Conservation (phyloP, 2,797 vertebrate species). For the Anguilla megastoma region DNA sequence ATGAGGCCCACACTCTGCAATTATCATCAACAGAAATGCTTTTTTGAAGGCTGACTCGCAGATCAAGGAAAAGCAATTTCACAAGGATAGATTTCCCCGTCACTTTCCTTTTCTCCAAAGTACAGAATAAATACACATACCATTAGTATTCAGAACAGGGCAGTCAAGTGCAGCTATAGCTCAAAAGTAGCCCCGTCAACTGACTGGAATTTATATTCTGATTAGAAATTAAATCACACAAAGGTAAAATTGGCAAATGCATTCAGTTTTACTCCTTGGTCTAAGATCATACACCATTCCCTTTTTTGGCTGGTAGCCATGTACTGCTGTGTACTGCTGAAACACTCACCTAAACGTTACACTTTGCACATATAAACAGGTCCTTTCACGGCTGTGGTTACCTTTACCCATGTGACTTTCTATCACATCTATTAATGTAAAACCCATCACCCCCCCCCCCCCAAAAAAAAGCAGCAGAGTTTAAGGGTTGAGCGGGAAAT, state of each 20-base stretch:
- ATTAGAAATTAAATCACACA: not conserved
- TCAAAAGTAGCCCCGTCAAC: slow-evolving; percentile 28
- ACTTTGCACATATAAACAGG: not conserved
- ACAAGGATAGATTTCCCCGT: slow-evolving; percentile 50
- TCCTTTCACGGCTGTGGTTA: not conserved
- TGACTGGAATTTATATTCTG: not conserved
- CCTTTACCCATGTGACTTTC: not conserved
- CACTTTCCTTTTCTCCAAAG: slow-evolving; percentile 37
- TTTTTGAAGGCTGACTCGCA: slow-evolving; percentile 47
- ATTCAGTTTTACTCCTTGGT: not conserved
- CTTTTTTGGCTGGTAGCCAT: not conserved
- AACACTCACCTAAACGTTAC: not conserved
- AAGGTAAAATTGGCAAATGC: not conserved
- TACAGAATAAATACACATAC: slow-evolving; percentile 36
- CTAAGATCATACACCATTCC: not conserved
- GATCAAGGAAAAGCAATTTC: slow-evolving; percentile 52
- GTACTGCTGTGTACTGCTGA: not conserved
- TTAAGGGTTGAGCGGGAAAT: not conserved
- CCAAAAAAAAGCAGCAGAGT: not conserved
- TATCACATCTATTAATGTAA: not conserved
- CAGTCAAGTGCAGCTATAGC: slow-evolving; percentile 45
- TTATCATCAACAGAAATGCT: slow-evolving; percentile 57
- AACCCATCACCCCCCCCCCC: not conserved
- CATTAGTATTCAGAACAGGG: slow-evolving; percentile 50
- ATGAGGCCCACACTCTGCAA: slow-evolving; percentile 56